Evolutionary conservation across 2,888 invertebrate genomes (phyloP), one percentile per base, ranked within the genome.

Genomic region (Helleia helle): DNA sequence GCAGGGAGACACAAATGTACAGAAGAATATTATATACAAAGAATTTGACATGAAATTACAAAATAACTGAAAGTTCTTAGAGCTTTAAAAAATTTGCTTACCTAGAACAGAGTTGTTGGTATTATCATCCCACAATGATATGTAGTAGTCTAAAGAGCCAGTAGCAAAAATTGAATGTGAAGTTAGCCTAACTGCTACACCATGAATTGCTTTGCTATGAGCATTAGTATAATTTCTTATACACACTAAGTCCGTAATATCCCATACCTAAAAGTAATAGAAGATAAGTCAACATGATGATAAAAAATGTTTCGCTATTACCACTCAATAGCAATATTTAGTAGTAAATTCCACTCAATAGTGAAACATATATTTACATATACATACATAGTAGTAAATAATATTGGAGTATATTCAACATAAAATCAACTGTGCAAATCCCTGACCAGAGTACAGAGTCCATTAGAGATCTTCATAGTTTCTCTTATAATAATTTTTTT

Each of bases 41-140:
- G 4, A 7, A 22, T 4, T 1, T 7, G 7, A 7, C 7, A 22
- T 8, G 2, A 22, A 5, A 8, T 22, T 5, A 2, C n/a, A n/a
- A n/a, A n/a, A n/a, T 22, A 22, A 22, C 8, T 22, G 8, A 3
- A 7, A 22, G 22, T 18, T 18, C 5, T 18, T 2, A 6, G 2
- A 38, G 11, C n/a, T 28, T 9, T 17, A 27, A 18, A 44, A 3
- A 30, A 12, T 40, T 38, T 30, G 48, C 59, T 64, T 51, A 83
- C 83, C 72, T 51, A 66, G 52, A 31, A 71, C 71, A 38, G 77
- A 65, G 48, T 64, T 65, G 7, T 56, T 56, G 24, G 61, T 57
- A 54, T 71, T 65, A 9, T 77, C 72, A 65, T 88, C 87, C 89
- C 89, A 89, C 15, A 89, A 50, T 36, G 85, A 76, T 25, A 87